A percentile compares a stretch with the other conserved stretches of the same genome.
phyloP scores from a whole-genome alignment of 2,797 vertebrate species.

The Sebastes alutus region DNA sequence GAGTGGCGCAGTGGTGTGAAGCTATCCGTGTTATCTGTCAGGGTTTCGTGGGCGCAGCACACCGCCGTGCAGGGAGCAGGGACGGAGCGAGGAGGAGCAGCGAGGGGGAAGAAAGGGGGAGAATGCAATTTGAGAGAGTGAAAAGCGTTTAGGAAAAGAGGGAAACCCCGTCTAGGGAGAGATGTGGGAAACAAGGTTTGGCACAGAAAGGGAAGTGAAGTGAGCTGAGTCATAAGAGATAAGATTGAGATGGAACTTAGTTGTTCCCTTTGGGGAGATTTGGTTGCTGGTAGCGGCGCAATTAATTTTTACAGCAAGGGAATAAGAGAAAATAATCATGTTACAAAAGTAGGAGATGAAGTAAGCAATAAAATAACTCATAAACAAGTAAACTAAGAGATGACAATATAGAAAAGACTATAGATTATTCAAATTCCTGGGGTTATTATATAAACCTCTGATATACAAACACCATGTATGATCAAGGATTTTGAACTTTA shows the following conservation, averaged over 20 bases:
- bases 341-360: background rate
- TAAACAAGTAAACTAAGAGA: background rate
- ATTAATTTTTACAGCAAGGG: conserved; percentile 40
- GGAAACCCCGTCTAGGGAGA: conserved; percentile 41
- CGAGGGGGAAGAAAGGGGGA: background rate
- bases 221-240: conserved; percentile 57
- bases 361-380: conserved; percentile 1
- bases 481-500: background rate
- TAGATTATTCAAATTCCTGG: background rate
- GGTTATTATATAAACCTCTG: background rate
- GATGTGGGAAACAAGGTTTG: conserved; percentile 42
- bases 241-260: conserved; percentile 44
- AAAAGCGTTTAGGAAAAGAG: conserved; percentile 32
- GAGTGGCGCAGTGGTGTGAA: conserved; percentile 10
- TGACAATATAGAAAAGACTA: background rate
- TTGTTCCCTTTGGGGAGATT: conserved; percentile 41
- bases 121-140: conserved; percentile 28
- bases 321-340: conserved; percentile 23
- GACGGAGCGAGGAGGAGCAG: conserved; percentile 17
- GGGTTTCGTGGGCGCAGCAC: conserved; percentile 34
- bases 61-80: background rate
- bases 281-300: conserved; percentile 23
- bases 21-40: conserved; percentile 31
- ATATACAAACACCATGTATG: background rate
- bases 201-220: conserved; percentile 28